Percentiles rank a stretch among this genome's conserved stretches.
Conservation (phyloP, 2,797 vertebrate genomes). For the Borostomias antarcticus region DNA sequence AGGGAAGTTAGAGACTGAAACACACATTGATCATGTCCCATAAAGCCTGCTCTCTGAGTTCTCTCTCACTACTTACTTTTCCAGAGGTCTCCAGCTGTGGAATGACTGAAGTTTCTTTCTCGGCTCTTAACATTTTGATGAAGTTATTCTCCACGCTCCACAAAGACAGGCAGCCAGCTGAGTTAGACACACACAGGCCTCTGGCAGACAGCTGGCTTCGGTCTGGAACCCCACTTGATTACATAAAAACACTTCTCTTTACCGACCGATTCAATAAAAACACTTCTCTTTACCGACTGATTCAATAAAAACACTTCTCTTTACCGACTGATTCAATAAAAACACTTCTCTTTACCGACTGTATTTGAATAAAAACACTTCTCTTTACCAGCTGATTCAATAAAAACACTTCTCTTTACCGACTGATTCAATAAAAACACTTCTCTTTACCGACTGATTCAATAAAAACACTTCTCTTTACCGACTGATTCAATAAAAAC, state of each 20-base stretch:
- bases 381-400: not conserved
- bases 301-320: not conserved
- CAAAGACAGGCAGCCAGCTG: constrained; percentile 5
- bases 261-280: constrained; percentile 20
- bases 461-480: not conserved
- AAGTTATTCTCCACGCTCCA: not conserved
- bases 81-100: constrained; percentile 12
- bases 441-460: constrained; percentile 10
- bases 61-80: constrained; percentile 6
- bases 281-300: constrained; percentile 9
- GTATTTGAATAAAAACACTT: no score
- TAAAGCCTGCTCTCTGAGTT: not conserved
- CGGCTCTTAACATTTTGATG: not conserved
- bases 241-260: not conserved
- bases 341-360: constrained; percentile 17
- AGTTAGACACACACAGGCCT: constrained; percentile 11
- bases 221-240: not conserved
- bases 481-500: constrained; percentile 4
- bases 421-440: not conserved
- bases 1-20: constrained; percentile 18
- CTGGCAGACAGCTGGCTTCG: not conserved
- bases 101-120: not conserved
- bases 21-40: not conserved
- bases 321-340: constrained; percentile 14
- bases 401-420: not conserved